Evolutionary conservation across 2,888 invertebrate genomes (phyloP).

Genomic region (Ectemnius lituratus): DNA sequence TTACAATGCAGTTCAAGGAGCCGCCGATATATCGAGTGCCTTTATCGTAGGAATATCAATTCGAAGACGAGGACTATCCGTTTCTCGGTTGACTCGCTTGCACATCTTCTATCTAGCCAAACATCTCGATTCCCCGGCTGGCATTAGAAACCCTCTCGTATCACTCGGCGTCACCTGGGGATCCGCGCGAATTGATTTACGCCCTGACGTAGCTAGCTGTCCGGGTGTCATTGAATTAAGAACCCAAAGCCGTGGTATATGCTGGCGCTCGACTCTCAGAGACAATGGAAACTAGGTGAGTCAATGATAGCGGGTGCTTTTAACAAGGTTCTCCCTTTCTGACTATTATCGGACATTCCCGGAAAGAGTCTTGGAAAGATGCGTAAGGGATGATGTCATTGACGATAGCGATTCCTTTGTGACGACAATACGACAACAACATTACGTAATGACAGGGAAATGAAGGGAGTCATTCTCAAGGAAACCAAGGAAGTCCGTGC

Average conservation of each 20-base stretch:
- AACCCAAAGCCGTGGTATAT: too few relatives aligned
- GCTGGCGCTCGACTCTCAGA: not conserved
- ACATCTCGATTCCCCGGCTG: not conserved
- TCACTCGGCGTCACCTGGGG: too few relatives aligned
- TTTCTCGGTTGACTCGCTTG: not conserved
- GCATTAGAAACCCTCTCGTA: too few relatives aligned
- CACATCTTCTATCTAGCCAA: not conserved
- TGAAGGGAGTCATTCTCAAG: too few relatives aligned
- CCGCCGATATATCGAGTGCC: slow-evolving; percentile 1
- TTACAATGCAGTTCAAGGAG: not conserved
- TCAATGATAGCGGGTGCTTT: slow-evolving; percentile 1
- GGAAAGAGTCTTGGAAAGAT: not conserved
- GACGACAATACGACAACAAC: too few relatives aligned
- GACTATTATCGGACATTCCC: not conserved
- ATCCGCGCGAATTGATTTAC: too few relatives aligned
- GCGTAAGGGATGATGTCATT: slow-evolving; percentile 4
- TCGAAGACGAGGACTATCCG: slow-evolving; percentile 21
- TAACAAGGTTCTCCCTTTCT: not conserved
- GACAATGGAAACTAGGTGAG: slow-evolving; percentile 2
- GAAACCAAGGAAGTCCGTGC: too few relatives aligned
- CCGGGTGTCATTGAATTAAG: too few relatives aligned
- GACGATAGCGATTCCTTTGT: too few relatives aligned
- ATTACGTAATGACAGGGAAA: too few relatives aligned
- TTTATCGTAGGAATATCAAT: slow-evolving; percentile 26
- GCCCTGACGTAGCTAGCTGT: not conserved